Percentiles rank a stretch among this genome's conserved stretches.
Conservation (phyloP, 2,888 invertebrate genomes). For the Aelia acuminata region DNA sequence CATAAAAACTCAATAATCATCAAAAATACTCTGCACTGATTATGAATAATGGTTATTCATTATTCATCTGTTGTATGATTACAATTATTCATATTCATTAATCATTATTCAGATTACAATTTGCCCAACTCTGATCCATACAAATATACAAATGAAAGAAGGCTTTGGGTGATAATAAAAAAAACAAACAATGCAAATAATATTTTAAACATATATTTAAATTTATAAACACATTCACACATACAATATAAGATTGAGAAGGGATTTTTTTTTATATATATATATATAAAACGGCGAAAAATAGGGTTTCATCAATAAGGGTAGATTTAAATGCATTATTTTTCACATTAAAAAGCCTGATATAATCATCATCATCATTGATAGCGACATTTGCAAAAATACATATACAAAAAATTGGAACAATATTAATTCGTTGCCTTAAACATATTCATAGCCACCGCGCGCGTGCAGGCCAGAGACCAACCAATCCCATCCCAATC, state of each 20-base stretch:
- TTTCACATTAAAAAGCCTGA: conserved; percentile 56
- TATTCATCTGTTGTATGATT: too few relatives aligned
- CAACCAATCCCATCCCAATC: conserved; percentile 59
- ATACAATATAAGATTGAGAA: conserved; percentile 63
- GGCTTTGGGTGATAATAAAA: background rate
- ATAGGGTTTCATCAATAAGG: conserved; percentile 48
- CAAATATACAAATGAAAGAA: background rate
- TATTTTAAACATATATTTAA: conserved; percentile 66
- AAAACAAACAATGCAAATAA: conserved; percentile 59
- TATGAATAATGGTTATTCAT: too few relatives aligned
- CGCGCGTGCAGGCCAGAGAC: conserved; percentile 55
- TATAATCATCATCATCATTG: too few relatives aligned
- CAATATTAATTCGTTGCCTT: conserved; percentile 59
- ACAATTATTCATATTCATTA: too few relatives aligned
- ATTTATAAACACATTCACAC: conserved; percentile 67
- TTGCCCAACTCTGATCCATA: too few relatives aligned
- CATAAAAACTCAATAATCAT: too few relatives aligned
- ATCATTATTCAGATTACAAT: too few relatives aligned
- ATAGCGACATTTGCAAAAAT: conserved; percentile 59
- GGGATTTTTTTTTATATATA: conserved; percentile 60
- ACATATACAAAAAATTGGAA: conserved; percentile 59
- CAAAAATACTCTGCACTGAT: too few relatives aligned
- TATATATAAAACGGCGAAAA: conserved; percentile 55
- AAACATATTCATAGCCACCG: conserved; percentile 27
- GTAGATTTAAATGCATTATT: conserved; percentile 57